A percentile compares a stretch with the other conserved stretches of the same genome.
phyloP scores from a whole-genome alignment of 1,140 invertebrate genomes.

The Lutraria rhynchaena region DNA sequence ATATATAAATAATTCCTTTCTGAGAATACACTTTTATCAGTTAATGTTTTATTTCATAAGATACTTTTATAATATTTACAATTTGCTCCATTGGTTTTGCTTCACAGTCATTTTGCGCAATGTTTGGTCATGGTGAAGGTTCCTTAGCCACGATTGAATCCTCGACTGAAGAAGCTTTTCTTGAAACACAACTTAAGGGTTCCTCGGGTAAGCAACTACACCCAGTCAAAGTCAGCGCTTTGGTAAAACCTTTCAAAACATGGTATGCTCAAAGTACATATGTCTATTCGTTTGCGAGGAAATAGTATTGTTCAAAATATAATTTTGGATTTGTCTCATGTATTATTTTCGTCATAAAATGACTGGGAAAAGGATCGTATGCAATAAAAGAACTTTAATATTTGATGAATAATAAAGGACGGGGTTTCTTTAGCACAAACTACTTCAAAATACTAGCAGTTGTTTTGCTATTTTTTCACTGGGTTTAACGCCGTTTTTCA shows the following conservation, averaged over 20 bases:
- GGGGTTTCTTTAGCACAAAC: not conserved
- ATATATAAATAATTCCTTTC: not conserved
- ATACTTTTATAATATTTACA: not conserved
- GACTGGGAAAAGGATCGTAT: too few relatives aligned
- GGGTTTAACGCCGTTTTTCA: not conserved
- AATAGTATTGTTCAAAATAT: too few relatives aligned
- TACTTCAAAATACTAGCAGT: not conserved
- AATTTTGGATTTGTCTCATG: too few relatives aligned
- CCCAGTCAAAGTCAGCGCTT: too few relatives aligned
- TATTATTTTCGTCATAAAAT: too few relatives aligned
- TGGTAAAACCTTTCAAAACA: too few relatives aligned
- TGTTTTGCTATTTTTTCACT: not conserved
- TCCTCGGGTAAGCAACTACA: too few relatives aligned
- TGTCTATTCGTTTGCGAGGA: too few relatives aligned
- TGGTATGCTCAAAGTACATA: too few relatives aligned
- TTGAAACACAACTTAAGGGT: slow-evolving; percentile 33
- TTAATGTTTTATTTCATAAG: not conserved
- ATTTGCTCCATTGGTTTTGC: not conserved
- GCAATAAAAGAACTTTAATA: too few relatives aligned
- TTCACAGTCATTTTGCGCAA: slow-evolving; percentile 25
- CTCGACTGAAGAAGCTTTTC: slow-evolving; percentile 13
- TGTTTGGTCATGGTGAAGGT: slow-evolving; percentile 22
- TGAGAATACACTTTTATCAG: not conserved
- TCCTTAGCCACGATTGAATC: slow-evolving; percentile 29
- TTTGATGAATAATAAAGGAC: too few relatives aligned